These are phyloP conservation scores for Anneissia japonica DNA, from an alignment of 35 echinoderm and acorn worm species.

Conservation along the genomic window DNA sequence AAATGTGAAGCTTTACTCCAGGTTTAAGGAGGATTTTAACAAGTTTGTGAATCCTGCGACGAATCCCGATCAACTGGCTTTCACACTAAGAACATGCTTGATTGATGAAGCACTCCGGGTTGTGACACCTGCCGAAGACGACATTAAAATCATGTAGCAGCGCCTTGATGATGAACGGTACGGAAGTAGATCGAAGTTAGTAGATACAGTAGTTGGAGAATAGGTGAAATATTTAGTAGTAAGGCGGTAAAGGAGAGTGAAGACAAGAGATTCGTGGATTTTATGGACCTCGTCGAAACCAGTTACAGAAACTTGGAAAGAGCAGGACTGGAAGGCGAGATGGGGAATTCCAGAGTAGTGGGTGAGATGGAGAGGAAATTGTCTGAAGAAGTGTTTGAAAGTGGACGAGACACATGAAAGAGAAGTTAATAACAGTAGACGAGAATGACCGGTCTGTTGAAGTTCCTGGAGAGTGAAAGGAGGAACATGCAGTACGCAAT, in stretches of 20 bases:
- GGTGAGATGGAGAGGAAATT: not conserved
- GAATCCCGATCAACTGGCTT: slow-evolving; percentile 2
- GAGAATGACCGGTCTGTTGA: not conserved
- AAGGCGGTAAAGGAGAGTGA: not conserved
- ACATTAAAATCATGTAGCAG: not conserved
- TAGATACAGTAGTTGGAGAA: slow-evolving; percentile 4
- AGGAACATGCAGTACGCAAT: not conserved
- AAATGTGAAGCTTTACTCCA: slow-evolving; percentile 11
- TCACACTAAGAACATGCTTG: slow-evolving; percentile 2
- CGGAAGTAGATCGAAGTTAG: slow-evolving; percentile 11
- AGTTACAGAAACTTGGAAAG: not conserved
- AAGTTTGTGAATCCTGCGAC: slow-evolving; percentile 16
- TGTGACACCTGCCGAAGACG: not conserved
- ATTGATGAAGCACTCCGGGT: not conserved
- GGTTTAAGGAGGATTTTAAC: slow-evolving; percentile 18
- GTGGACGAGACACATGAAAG: slow-evolving; percentile 20
- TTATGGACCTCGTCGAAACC: slow-evolving; percentile 10
- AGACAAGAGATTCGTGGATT: slow-evolving; percentile 6
- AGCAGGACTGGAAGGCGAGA: not conserved
- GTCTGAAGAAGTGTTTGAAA: not conserved
- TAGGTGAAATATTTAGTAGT: slow-evolving; percentile 2
- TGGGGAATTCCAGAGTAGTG: not conserved
- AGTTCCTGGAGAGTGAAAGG: slow-evolving; percentile 8
- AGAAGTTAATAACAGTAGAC: not conserved
- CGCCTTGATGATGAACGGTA: slow-evolving; percentile 5